Percentiles rank a stretch among this genome's conserved stretches.
These are phyloP conservation scores for Drosophila rhopaloa DNA, from an alignment of 1,140 invertebrate species.

Conservation along the genomic window DNA sequence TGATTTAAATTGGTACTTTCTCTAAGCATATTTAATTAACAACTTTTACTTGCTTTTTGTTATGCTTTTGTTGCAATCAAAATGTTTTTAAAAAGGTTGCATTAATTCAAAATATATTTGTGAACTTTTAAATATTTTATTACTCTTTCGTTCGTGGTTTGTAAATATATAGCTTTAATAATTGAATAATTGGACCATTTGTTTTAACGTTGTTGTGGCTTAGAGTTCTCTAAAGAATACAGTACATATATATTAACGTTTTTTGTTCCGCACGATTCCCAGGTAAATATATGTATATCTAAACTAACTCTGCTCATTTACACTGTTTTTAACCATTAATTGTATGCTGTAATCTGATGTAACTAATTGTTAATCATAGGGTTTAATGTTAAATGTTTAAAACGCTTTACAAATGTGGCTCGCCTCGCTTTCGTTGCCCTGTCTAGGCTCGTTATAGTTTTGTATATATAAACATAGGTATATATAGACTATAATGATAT, in stretches of 20 bases:
- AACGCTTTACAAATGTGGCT: conserved; percentile 74
- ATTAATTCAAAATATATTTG: conserved; percentile 72
- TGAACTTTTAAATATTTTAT: conserved; percentile 34
- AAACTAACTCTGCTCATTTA: conserved; percentile 61
- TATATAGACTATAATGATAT: conserved; percentile 45
- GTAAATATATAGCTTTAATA: conserved; percentile 57
- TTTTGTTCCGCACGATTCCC: conserved; percentile 74
- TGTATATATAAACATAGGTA: conserved; percentile 42
- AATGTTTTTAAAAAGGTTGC: conserved; percentile 62
- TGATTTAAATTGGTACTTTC: conserved; percentile 70
- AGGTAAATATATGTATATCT: conserved; percentile 64
- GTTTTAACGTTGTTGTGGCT: conserved; percentile 74
- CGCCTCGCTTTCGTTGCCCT: conserved; percentile 60
- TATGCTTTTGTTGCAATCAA: conserved; percentile 49
- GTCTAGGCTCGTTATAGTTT: conserved; percentile 47
- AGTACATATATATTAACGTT: conserved; percentile 43
- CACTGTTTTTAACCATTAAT: conserved; percentile 54
- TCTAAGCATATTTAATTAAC: conserved; percentile 40
- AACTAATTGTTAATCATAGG: conserved; percentile 61
- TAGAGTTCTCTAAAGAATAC: conserved; percentile 59
- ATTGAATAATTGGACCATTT: conserved; percentile 84
- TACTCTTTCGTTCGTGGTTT: conserved; percentile 41
- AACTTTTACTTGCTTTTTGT: conserved; percentile 21
- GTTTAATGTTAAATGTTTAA: conserved; percentile 53
- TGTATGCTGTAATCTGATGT: conserved; percentile 48